Evolutionary conservation across 2,888 invertebrate species (phyloP), one percentile per base, ranked within the genome.

Genomic region (Aradus depressus): DNA sequence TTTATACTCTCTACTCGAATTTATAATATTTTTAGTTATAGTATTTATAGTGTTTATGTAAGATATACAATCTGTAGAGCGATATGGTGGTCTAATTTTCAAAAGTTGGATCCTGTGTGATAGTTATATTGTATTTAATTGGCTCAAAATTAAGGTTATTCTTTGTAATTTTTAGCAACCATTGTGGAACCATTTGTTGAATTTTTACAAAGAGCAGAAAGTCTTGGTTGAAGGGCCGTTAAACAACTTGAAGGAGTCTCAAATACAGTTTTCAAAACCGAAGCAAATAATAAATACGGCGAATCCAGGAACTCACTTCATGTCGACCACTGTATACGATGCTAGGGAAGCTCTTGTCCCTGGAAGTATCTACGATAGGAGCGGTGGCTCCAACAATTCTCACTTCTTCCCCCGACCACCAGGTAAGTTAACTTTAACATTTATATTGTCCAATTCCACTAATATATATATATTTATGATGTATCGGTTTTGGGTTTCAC

Each of bases 211-310:
- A 67, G 97, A 97, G 67, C 89, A 96, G 58, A 89, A 91, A 66
- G 90, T 92, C 32, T 72, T 98, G 16, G 96, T 97, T 4, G 98
- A 98, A 70, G 98, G 98, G 0, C 96, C 98, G 0, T 72, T 99
- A 28, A 95, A 91, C 60, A 97, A 97, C 68, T 72, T 99, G 49
- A 96, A 96, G 65, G 93, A 96, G 67, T 92, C 93, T 0, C 79
- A 92, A 64, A 92, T 98, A 53, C 93, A 92, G 67, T 93, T 98
- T 68, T 88, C 93, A 25, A 97, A 96, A 68, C 96, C 96, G 2
- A 91, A 93, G 68, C 95, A 95, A 67, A 74, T 98, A 59, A 81
- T 92, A 18, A 96, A 97, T 67, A 80, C 88, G 0, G 79, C 88
- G 51, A 97, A 96, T 69, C 96, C 96, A 1, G 93, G 93, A 0